phyloP scores from a whole-genome alignment of 2,797 vertebrate genomes.

The Denticeps clupeoides region DNA sequence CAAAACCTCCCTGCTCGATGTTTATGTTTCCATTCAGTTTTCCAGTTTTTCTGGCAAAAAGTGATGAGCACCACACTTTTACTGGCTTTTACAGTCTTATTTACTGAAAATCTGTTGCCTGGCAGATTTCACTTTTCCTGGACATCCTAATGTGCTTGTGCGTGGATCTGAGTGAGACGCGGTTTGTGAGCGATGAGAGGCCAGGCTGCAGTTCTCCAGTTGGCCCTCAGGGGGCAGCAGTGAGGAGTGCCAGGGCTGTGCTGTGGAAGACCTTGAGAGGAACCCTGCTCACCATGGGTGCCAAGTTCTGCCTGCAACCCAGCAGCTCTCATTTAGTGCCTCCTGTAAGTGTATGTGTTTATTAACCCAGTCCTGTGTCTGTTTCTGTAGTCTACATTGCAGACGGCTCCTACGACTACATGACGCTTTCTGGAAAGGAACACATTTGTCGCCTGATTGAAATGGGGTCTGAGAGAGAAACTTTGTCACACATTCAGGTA shows the following conservation, averaged over 20 bases:
- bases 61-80: too few species aligned
- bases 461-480: slow-evolving; percentile 38
- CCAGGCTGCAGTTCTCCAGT: slow-evolving; percentile 33
- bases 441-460: slow-evolving; percentile 64
- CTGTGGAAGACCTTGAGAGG: slow-evolving; percentile 73
- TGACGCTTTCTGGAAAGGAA: slow-evolving; percentile 64
- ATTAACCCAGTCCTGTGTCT: background rate
- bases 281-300: slow-evolving; percentile 65
- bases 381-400: slow-evolving; percentile 60
- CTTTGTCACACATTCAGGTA: slow-evolving; percentile 76
- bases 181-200: slow-evolving; percentile 58
- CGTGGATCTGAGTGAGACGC: slow-evolving; percentile 50
- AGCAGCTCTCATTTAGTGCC: too few species aligned
- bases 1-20: too few species aligned
- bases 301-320: too few species aligned
- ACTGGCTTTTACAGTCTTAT: too few species aligned
- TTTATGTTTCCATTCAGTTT: too few species aligned
- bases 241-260: slow-evolving; percentile 56
- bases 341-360: background rate
- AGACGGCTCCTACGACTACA: slow-evolving; percentile 67
- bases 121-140: slow-evolving; percentile 87
- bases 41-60: too few species aligned
- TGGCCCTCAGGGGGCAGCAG: slow-evolving; percentile 22
- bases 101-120: too few species aligned
- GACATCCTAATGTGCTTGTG: slow-evolving; percentile 86